Base-by-base conservation (phyloP, 2,888 invertebrate genomes). In the Acanthacorydalis orientalis region DNA sequence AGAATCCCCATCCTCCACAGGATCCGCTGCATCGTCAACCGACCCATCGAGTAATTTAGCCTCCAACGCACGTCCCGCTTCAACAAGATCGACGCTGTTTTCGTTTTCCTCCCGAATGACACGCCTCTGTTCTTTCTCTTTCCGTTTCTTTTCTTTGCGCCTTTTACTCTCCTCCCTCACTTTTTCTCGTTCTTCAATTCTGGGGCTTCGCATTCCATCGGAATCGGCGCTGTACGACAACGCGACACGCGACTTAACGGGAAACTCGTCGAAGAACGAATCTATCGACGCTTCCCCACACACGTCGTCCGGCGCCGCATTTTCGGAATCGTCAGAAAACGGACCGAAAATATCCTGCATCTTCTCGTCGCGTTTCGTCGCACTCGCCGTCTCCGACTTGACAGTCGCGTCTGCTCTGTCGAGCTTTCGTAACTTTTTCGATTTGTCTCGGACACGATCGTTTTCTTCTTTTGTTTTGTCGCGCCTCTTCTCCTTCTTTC, bases 331-430 rank as follows among this genome's bases (percentile, higher is more conserved):
- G 55, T 88, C 89, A 1, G 89, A 87, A 50, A 88, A 69, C 10
- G 87, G 84, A 1, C 88, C 89, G 64, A 89, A 89, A 51, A 89
- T 88, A 55, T 86, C 87, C 62, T 88, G 86, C 82, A 88, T 84
- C 64, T 86, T 83, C 31, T 79, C 85, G 54, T 83, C 83, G 51
- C 83, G 77, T 56, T 81, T 77, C 1, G 64, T 57, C 47, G 55
- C 56, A 46, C 51, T 53, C 50, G 53, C 42, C 15, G 48, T 47
- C 49, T 70, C 69, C 51, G 68, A 67, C 55, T 68, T 68, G 7
- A 61, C 47, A 48, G 44, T 48, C 50, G 55, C 48, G 39, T 64
- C 62, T 10, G 58, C 54, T 51, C 61, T 64, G 37, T 54, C 60
- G 6, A 37, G 23, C 54, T 68, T 73, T 59, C 70, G 75, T 31